Percentiles rank a stretch among this genome's conserved stretches.
phyloP scores from a whole-genome alignment of 1,140 invertebrate genomes.

The Habropoda laboriosa region DNA sequence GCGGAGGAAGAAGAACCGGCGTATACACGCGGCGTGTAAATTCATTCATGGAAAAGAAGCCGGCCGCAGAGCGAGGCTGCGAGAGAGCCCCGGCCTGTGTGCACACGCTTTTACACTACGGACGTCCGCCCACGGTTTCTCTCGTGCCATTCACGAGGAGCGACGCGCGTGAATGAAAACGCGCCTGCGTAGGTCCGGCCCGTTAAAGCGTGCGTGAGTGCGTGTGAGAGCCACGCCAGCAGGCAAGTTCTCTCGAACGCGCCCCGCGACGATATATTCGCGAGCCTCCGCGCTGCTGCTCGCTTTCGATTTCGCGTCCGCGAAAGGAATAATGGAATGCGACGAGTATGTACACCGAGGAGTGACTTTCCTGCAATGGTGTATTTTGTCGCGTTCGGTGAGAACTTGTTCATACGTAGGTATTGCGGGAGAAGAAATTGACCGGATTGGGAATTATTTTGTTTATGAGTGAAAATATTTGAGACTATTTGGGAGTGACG shows the following conservation, averaged over 20 bases:
- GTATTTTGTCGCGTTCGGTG: not conserved
- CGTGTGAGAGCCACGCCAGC: not conserved
- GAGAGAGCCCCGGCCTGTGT: conserved; percentile 28
- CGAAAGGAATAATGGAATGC: conserved; percentile 28
- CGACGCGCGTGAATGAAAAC: conserved; percentile 67
- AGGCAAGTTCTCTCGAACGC: not conserved
- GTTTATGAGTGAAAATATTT: too few relatives aligned
- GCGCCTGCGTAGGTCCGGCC: conserved; percentile 48
- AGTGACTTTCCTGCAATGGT: not conserved
- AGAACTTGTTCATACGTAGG: too few relatives aligned
- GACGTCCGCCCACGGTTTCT: conserved; percentile 67
- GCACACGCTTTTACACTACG: conserved; percentile 23
- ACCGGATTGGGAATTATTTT: too few relatives aligned
- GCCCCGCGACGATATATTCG: not conserved
- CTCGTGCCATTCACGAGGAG: conserved; percentile 66
- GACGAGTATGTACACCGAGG: too few relatives aligned
- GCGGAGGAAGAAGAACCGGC: conserved; percentile 33
- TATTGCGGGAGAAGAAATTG: too few relatives aligned
- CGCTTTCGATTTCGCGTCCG: conserved; percentile 20
- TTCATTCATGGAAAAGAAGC: conserved; percentile 75
- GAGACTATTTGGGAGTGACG: too few relatives aligned
- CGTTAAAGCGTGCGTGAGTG: not conserved
- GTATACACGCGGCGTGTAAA: conserved; percentile 56
- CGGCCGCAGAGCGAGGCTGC: conserved; percentile 10
- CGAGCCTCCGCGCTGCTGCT: not conserved